Evolutionary conservation across 37 sponge, comb jelly and placozoan genomes (phyloP).

Genomic region (Ephydatia muelleri): DNA sequence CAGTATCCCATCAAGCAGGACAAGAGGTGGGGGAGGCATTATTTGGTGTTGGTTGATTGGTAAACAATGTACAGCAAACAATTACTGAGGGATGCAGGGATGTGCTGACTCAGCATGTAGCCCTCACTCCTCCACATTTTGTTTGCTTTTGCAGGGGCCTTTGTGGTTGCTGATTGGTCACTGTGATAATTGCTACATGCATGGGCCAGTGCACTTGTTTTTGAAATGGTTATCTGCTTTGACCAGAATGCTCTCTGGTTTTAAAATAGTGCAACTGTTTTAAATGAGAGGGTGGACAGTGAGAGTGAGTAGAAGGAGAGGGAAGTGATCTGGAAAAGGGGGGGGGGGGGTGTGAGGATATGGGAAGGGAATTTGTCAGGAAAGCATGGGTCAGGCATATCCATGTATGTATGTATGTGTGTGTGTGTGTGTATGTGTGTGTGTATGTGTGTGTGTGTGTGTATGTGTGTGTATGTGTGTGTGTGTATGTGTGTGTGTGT

Average conservation of each 20-base stretch:
- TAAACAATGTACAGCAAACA: background rate
- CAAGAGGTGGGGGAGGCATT: background rate
- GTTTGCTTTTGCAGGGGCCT: too few species aligned
- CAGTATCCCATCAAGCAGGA: background rate
- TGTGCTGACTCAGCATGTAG: background rate
- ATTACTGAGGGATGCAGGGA: background rate
- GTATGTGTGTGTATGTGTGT: constrained; percentile 14
- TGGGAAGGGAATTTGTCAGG: too few species aligned
- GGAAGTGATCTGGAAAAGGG: too few species aligned
- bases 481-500: background rate
- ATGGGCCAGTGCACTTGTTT: too few species aligned
- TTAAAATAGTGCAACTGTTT: too few species aligned
- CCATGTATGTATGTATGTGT: background rate
- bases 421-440: constrained; percentile 18
- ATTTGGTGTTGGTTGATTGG: background rate
- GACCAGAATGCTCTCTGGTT: too few species aligned
- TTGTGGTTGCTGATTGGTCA: too few species aligned
- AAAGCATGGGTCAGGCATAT: background rate
- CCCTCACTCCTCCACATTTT: background rate
- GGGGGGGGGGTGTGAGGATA: background rate
- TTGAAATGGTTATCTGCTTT: too few species aligned
- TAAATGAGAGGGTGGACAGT: too few species aligned
- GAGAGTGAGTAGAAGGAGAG: too few species aligned
- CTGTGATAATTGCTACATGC: too few species aligned
- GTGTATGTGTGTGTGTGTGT: constrained; percentile 18